Evolutionary conservation across 2,113 vertebrate genomes (phyloP).

Genomic region (Bujurquina vittata): DNA sequence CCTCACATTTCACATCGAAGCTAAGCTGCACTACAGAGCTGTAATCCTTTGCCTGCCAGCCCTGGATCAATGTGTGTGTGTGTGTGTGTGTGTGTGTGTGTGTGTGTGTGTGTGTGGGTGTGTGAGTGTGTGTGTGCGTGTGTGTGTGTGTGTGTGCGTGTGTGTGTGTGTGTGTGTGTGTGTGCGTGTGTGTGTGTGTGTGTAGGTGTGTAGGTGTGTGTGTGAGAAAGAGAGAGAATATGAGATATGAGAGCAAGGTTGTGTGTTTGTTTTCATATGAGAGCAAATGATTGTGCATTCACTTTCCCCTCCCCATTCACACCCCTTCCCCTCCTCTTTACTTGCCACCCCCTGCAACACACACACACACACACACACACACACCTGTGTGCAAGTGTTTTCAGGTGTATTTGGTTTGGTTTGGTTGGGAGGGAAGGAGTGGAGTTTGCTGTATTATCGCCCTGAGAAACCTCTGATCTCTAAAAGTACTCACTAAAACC

Average conservation of each 20-base stretch:
- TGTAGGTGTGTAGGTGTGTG: too few relatives aligned
- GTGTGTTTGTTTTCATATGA: conserved; percentile 67
- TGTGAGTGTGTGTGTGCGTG: conserved; percentile 48
- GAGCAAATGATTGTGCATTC: conserved; percentile 47
- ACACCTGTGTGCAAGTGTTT: conserved; percentile 71
- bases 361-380: not conserved
- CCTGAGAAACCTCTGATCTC: conserved; percentile 76
- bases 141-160: conserved; percentile 29
- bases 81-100: conserved; percentile 22
- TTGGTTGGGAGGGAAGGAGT: conserved; percentile 73
- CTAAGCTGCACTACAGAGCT: conserved; percentile 79
- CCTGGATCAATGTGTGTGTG: conserved; percentile 48
- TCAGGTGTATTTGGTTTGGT: conserved; percentile 77
- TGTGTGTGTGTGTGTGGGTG: not conserved
- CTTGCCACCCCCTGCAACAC: not conserved
- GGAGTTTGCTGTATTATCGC: conserved; percentile 70
- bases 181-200: conserved; percentile 41
- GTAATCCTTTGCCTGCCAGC: conserved; percentile 68
- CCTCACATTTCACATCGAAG: conserved; percentile 92
- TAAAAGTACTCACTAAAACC: conserved; percentile 72
- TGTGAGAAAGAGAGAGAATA: conserved; percentile 48
- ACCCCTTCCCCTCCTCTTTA: conserved; percentile 13
- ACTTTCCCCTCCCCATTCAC: conserved; percentile 38
- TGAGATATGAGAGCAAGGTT: conserved; percentile 53
- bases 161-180: conserved; percentile 41